phyloP scores from a whole-genome alignment of 2,113 vertebrate species.

The Ellobius talpinus region DNA sequence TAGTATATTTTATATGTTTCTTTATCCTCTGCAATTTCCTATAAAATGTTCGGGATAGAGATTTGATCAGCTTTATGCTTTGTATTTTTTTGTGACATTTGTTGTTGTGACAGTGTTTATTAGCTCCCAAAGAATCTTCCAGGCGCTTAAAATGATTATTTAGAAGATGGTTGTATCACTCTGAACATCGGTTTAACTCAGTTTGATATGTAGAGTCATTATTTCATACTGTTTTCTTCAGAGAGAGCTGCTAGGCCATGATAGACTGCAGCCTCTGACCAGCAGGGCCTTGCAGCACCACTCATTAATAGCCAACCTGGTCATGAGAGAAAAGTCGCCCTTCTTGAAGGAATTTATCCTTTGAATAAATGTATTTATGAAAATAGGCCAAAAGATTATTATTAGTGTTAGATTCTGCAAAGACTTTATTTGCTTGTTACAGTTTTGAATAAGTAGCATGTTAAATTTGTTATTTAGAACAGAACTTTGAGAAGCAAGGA shows the following conservation, averaged over 20 bases:
- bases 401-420: conserved; percentile 52
- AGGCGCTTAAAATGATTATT: neutral
- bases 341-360: neutral
- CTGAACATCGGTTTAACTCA: neutral
- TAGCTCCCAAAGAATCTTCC: neutral
- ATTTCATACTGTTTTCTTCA: neutral
- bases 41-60: neutral
- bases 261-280: no score
- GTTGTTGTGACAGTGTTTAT: neutral
- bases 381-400: conserved; percentile 35
- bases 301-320: conserved; percentile 27
- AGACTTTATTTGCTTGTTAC: conserved; percentile 29
- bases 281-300: neutral
- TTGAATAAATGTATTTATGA: conserved; percentile 3
- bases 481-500: neutral
- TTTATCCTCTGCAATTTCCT: neutral
- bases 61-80: conserved; percentile 14
- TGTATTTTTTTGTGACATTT: neutral
- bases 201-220: neutral
- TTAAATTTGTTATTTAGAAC: conserved; percentile 58
- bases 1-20: conserved; percentile 2
- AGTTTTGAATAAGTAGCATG: neutral
- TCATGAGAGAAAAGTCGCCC: conserved; percentile 22
- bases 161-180: neutral
- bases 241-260: no score